Evolutionary conservation across 2,797 vertebrate genomes (phyloP).

Genomic region (Falco berigora): DNA sequence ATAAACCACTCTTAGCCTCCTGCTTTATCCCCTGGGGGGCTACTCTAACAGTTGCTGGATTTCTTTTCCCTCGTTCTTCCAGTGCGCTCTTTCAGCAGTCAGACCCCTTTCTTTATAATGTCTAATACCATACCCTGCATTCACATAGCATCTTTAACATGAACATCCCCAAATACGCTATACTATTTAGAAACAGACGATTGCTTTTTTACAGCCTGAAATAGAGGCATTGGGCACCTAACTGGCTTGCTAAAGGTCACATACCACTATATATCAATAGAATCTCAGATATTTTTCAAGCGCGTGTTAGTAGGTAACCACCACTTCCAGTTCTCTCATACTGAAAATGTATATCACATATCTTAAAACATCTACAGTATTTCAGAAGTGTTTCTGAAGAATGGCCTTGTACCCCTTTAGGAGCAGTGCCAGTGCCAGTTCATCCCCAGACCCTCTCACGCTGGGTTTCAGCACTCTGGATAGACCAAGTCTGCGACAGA

Average conservation of each 20-base stretch:
- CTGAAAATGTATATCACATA: rapidly evolving
- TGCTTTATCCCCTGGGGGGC: background rate
- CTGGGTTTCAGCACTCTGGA: background rate
- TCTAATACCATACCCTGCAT: background rate
- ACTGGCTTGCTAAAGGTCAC: background rate
- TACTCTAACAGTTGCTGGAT: background rate
- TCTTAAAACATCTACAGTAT: background rate
- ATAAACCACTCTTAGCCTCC: constrained; percentile 49
- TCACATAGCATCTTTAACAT: background rate
- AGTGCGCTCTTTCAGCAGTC: background rate
- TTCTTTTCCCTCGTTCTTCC: background rate
- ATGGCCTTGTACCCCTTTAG: background rate
- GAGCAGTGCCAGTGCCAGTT: background rate
- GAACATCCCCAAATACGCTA: background rate
- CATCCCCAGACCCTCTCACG: background rate
- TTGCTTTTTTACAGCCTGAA: background rate
- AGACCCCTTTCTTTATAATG: background rate
- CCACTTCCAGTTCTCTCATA: background rate
- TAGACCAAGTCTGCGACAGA: background rate
- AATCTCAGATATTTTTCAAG: background rate
- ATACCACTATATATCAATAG: background rate
- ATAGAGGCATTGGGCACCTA: background rate
- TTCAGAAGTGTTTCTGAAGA: background rate
- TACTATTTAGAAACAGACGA: background rate
- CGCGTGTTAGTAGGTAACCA: background rate